Conservation (phyloP, 2,888 invertebrate genomes). For the Drosophila aldrichi region DNA sequence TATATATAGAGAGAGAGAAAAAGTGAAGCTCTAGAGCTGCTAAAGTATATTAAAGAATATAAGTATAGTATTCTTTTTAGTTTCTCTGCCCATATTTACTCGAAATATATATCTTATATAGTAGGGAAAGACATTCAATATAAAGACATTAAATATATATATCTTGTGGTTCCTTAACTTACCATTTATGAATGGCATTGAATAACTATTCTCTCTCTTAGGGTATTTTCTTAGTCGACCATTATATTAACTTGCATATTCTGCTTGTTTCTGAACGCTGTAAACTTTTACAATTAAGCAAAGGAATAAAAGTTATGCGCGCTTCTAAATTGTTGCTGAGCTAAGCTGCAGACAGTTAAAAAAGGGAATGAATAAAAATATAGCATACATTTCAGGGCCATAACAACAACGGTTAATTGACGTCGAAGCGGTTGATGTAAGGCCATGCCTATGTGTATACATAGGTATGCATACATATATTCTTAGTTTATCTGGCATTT, state of each 20-base stretch:
- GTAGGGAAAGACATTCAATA: no score
- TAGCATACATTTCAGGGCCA: constrained; percentile 47
- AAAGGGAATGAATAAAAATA: constrained; percentile 7
- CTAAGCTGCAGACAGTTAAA: constrained; percentile 43
- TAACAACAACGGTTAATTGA: constrained; percentile 50
- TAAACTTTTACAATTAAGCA: constrained; percentile 77
- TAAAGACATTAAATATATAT: no score
- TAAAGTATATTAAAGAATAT: no score
- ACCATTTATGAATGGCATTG: no score
- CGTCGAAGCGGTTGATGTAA: constrained; percentile 3
- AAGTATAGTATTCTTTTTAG: no score
- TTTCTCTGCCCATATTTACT: no score
- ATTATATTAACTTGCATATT: neutral
- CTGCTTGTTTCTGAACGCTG: constrained; percentile 8
- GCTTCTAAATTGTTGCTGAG: constrained; percentile 46
- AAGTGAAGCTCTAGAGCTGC: no score
- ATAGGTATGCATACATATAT: constrained; percentile 14
- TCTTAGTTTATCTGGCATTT: constrained; percentile 28
- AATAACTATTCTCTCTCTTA: neutral
- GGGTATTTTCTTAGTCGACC: constrained; percentile 9
- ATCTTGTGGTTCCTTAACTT: neutral
- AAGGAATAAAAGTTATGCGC: constrained; percentile 66
- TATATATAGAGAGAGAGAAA: no score
- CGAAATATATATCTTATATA: no score
- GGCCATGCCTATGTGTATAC: neutral